Evolutionary conservation across 2,888 invertebrate genomes (phyloP), one percentile per base, ranked within the genome.

Genomic region (Ctena decussata): DNA sequence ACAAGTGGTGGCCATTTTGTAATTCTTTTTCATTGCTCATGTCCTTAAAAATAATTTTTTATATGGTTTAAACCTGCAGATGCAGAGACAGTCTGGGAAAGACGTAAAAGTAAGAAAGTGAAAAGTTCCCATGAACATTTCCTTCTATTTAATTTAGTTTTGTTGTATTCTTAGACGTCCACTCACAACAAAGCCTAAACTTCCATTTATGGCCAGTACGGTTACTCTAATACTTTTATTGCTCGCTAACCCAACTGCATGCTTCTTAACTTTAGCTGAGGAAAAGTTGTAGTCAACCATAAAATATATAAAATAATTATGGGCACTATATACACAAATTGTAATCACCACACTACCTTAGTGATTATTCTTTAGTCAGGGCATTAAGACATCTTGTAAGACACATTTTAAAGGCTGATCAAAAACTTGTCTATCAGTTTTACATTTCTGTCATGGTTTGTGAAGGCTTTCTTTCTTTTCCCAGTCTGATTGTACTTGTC

Each of bases 151-250:
- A 6, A 2, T 12, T 35, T 65, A 65, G 65, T 65, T 65, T 32
- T 65, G 35, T 65, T 57, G n/a, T 57, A 57, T 57, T 57, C 57
- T 57, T 57, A 57, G 57, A 57, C 27, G 27, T 57, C 57, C 57
- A 65, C 35, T 65, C 65, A 65, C 65, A 65, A 65, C 8, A 65
- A 65, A n/a, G 65, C 65, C 65, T 65, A 35, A 65, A 65, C 27
- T 18, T 65, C 12, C 32, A 35, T 65, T 65, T 65, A 65, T 65
- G 65, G 65, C 65, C 65, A 65, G 65, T 65, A 65, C 35, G 65
- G 65, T 65, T 65, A 65, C 15, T 65, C 65, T 65, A 65, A 65
- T 65, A 65, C 32, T 65, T 27, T 65, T 65, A 65, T 65, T 35
- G 65, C 65, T 65, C 65, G 65, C 65, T 65, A 65, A 65, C 65